Base-by-base conservation (phyloP, 2,113 vertebrate species). In the Apteryx mantelli region DNA sequence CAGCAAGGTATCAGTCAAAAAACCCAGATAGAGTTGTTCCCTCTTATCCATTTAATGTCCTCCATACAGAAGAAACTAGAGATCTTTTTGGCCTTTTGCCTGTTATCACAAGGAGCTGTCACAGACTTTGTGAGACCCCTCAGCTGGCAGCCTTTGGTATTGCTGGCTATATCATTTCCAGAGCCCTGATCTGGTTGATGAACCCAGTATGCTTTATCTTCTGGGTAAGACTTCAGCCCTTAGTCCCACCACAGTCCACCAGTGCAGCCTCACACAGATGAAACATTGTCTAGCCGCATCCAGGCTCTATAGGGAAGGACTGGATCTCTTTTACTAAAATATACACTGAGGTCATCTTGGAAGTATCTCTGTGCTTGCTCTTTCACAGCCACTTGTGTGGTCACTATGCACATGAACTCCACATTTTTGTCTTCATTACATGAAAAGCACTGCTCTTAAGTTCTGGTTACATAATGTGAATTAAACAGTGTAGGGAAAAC, bases 391-490 rank as follows among this genome's bases (percentile, higher is more conserved):
- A 22, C 10, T 9, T 28, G 24, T 11, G 14, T 53, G 26, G 42
- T 32, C 56, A 58, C 18, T 44, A n/a, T 1, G 0, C 7, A n/a
- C 5, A 5, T 5, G 13, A 73, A 18, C 16, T 36, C 48, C 11
- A 25, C 16, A 9, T 7, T 58, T 32, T 24, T 38, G 26, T 24
- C 63, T 50, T 36, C 25, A 8, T 48, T 22, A 1, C 5, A 21
- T 30, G 15, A 24, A 34, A 36, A 16, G 21, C 7, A 16, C 12
- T 19, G 50, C 60, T 70, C 55, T 44, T 32, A 13, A 22, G 11
- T 30, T 68, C 36, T 0, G 0, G 22, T 46, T 68, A 65, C 15
- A 30, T 9, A 14, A 7, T 1, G 8, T 30, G 34, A 21, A 38
- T 19, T 11, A 73, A 38, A 14, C 3, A 42, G 68, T 44, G 44